Conservation (phyloP, 2,888 invertebrate genomes). For the Empis livida region DNA sequence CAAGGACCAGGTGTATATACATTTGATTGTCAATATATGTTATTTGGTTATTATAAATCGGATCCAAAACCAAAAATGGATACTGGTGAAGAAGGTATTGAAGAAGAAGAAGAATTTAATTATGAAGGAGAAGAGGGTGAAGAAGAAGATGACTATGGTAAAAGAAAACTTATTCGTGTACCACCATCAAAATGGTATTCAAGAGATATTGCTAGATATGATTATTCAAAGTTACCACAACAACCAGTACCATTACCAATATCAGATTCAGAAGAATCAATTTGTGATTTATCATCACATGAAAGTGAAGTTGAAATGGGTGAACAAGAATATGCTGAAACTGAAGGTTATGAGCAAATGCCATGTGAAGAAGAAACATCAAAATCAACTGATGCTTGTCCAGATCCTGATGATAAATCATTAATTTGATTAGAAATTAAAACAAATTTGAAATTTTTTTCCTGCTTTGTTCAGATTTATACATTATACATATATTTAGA, state of each 20-base stretch:
- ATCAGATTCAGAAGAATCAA: constrained; percentile 42
- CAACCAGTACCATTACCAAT: constrained; percentile 53
- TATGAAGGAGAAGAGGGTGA: constrained; percentile 8
- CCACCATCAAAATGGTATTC: constrained; percentile 53
- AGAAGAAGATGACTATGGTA: constrained; percentile 21
- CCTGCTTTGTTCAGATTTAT: too few relatives aligned
- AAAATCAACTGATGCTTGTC: too few relatives aligned
- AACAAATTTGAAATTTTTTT: too few relatives aligned
- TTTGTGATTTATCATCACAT: constrained; percentile 23
- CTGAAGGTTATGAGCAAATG: too few relatives aligned
- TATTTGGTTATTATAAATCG: constrained; percentile 56
- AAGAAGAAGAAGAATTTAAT: constrained; percentile 10
- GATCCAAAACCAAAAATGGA: constrained; percentile 19
- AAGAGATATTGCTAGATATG: constrained; percentile 51
- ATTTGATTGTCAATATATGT: constrained; percentile 63
- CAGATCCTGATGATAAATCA: too few relatives aligned
- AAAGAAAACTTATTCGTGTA: constrained; percentile 18
- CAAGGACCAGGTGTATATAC: constrained; percentile 62
- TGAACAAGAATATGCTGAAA: neutral
- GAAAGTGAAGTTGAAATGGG: neutral
- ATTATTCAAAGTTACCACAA: constrained; percentile 54
- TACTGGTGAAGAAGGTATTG: neutral
- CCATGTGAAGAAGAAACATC: too few relatives aligned
- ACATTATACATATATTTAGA: too few relatives aligned
- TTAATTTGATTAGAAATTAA: too few relatives aligned